These are phyloP conservation scores for Lateolabrax maculatus DNA, from an alignment of 2,797 vertebrate genomes.

Conservation along the genomic window DNA sequence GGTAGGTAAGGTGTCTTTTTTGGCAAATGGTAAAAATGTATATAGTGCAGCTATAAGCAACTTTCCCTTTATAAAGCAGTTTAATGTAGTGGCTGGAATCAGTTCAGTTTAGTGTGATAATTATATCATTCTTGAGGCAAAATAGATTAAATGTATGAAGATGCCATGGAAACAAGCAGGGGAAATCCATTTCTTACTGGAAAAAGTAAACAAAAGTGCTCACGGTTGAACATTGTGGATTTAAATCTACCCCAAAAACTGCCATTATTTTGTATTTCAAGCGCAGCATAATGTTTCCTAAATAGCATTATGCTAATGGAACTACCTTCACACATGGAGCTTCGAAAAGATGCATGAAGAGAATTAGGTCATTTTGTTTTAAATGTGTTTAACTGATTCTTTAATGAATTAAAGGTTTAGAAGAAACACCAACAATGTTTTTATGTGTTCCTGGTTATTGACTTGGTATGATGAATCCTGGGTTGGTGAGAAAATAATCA, in stretches of 20 bases:
- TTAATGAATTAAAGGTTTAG: neutral
- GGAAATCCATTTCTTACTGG: constrained; percentile 7
- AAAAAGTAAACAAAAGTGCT: constrained; percentile 7
- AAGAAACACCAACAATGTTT: neutral
- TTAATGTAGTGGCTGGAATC: constrained; percentile 46
- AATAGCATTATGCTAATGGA: neutral
- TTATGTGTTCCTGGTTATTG: neutral
- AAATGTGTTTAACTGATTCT: neutral
- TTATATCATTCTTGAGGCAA: constrained; percentile 6
- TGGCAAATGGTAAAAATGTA: constrained; percentile 15
- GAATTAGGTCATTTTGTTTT: neutral
- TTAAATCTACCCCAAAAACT: neutral
- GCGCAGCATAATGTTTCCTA: neutral
- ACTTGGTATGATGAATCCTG: neutral
- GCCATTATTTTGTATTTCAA: constrained; percentile 6
- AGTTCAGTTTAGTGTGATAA: constrained; percentile 55
- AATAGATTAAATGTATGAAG: neutral
- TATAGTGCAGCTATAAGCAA: constrained; percentile 25
- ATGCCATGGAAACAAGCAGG: constrained; percentile 4
- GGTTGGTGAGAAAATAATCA: neutral
- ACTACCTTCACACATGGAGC: neutral
- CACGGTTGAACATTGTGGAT: neutral
- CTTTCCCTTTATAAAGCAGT: constrained; percentile 39
- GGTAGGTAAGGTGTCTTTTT: neutral
- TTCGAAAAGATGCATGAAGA: neutral